These are phyloP conservation scores for Gnathonemus echidnorhynchus DNA, from an alignment of 2,113 vertebrate species.

Conservation along the genomic window DNA sequence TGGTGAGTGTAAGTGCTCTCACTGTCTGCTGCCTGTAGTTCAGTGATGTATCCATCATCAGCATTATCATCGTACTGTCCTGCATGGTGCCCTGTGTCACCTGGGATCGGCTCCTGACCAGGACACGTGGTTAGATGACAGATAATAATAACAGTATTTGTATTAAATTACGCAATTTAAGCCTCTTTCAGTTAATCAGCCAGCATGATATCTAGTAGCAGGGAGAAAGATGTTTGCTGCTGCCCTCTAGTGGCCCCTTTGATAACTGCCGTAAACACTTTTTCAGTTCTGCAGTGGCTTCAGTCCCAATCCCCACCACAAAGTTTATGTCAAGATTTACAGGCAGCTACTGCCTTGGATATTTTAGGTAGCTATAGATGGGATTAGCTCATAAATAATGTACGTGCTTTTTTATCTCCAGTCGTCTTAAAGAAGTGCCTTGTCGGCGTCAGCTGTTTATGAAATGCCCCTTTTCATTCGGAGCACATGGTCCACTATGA, in stretches of 20 bases:
- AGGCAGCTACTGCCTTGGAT: background rate
- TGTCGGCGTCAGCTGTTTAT: conserved; percentile 38
- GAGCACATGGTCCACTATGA: conserved; percentile 34
- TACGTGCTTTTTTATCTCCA: conserved; percentile 21
- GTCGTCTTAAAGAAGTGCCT: conserved; percentile 31
- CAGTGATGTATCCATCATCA: background rate
- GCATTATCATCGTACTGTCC: background rate
- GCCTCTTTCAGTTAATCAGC: background rate
- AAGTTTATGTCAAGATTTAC: background rate
- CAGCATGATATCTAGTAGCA: background rate
- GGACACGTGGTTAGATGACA: background rate
- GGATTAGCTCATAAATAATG: conserved; percentile 15
- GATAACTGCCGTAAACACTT: background rate
- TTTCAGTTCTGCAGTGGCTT: background rate
- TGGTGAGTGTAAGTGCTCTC: background rate
- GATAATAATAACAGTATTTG: background rate
- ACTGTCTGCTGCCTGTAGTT: background rate
- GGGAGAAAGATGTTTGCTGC: background rate
- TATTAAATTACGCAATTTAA: background rate
- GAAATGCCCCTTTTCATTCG: conserved; percentile 50
- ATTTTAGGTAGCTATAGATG: background rate
- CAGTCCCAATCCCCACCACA: background rate
- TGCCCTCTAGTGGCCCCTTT: conserved; percentile 14
- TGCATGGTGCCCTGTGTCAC: background rate
- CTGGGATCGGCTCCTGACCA: background rate